Evolutionary conservation across 2,888 invertebrate species (phyloP).

Genomic region (Yponomeuta cagnagella): DNA sequence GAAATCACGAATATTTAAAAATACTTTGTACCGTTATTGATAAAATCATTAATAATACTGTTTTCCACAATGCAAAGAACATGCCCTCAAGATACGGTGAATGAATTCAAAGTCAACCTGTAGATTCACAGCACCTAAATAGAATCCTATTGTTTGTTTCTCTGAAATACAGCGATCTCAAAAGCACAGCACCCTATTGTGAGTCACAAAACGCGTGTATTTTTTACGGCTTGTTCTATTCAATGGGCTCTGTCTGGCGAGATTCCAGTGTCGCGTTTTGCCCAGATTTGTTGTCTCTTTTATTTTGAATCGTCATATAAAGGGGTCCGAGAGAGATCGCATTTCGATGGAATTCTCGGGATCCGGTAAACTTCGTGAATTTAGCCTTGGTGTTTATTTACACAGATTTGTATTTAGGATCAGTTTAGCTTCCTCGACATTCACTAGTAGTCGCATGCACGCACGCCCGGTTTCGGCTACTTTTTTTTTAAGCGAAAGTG

Average conservation of each 20-base stretch:
- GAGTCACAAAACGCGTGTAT: not conserved
- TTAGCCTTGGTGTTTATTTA: too few relatives aligned
- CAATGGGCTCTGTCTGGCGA: not conserved
- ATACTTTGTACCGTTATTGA: too few relatives aligned
- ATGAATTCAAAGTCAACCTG: too few relatives aligned
- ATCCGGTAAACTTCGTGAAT: not conserved
- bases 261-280: not conserved
- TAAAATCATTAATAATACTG: too few relatives aligned
- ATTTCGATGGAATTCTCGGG: not conserved
- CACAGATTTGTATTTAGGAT: too few relatives aligned
- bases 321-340: not conserved
- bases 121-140: not conserved
- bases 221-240: not conserved
- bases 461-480: too few relatives aligned
- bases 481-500: too few relatives aligned
- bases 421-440: too few relatives aligned
- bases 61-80: too few relatives aligned
- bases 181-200: not conserved
- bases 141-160: not conserved
- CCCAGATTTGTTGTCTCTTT: not conserved
- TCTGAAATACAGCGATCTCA: not conserved
- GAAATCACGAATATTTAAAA: too few relatives aligned
- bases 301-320: not conserved
- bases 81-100: too few relatives aligned
- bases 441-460: too few relatives aligned